phyloP scores from a whole-genome alignment of 2,797 vertebrate species.

The Uromys caudimaculatus region DNA sequence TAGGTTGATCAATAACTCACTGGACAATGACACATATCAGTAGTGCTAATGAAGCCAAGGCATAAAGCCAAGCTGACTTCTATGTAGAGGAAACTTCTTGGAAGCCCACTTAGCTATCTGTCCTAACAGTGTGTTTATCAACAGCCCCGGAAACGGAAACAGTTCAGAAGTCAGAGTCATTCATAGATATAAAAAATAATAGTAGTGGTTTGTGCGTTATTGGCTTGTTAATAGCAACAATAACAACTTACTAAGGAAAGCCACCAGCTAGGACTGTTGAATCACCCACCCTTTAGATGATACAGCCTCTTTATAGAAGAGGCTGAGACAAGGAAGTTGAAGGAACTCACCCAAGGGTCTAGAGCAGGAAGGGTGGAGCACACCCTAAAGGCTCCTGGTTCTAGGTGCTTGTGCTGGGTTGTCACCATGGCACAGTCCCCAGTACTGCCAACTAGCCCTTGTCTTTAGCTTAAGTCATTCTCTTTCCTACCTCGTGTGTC shows the following conservation, averaged over 20 bases:
- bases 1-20: background rate
- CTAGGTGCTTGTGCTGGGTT: background rate
- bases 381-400: background rate
- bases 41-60: background rate
- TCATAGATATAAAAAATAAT: background rate
- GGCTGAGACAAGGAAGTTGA: background rate
- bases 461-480: background rate
- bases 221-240: background rate
- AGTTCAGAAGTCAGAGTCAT: background rate
- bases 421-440: background rate
- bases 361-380: background rate
- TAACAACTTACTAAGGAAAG: background rate
- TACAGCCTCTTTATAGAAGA: background rate
- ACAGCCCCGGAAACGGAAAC: background rate
- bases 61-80: background rate
- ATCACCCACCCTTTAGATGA: background rate
- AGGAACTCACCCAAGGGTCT: background rate
- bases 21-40: background rate
- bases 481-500: background rate
- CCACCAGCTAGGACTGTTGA: background rate
- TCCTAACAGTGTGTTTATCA: conserved; percentile 10
- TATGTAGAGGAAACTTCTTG: background rate
- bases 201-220: background rate
- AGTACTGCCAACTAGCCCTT: background rate
- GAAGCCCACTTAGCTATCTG: background rate